Conservation (phyloP, 2,797 vertebrate species). For the Tinamus major region DNA sequence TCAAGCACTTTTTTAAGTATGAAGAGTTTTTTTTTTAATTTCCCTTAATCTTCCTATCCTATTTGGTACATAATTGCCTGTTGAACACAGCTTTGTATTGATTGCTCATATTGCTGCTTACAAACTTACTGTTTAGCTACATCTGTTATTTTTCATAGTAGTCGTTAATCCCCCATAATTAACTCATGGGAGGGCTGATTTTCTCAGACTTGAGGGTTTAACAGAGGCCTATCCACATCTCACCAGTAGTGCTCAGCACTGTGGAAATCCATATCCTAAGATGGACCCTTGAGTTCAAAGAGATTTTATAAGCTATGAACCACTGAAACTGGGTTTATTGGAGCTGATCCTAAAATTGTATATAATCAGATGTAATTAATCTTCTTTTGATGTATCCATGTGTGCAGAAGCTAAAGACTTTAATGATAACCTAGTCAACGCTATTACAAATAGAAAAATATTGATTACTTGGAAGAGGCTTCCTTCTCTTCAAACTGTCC, state of each 20-base stretch:
- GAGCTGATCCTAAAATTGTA: not conserved
- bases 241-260: not conserved
- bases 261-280: not conserved
- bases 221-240: not conserved
- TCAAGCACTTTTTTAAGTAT: not conserved
- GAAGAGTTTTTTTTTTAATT: conserved; percentile 25
- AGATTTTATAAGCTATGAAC: not conserved
- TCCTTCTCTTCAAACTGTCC: not conserved
- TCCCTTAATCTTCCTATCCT: not conserved
- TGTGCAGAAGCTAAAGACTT: not conserved
- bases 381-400: not conserved
- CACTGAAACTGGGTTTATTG: not conserved
- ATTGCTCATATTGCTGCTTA: conserved; percentile 21
- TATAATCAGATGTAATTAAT: not conserved
- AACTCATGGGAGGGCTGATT: not conserved
- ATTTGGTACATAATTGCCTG: conserved; percentile 13
- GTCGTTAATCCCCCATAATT: not conserved
- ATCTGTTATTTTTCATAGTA: conserved; percentile 45
- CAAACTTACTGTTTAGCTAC: conserved; percentile 24
- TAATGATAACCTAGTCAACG: not conserved
- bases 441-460: not conserved
- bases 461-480: not conserved
- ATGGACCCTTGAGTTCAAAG: not conserved
- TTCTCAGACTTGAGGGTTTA: not conserved
- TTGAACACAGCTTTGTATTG: conserved; percentile 17